Evolutionary conservation across 2,888 invertebrate species (phyloP).

Genomic region (Ectemnius cavifrons): DNA sequence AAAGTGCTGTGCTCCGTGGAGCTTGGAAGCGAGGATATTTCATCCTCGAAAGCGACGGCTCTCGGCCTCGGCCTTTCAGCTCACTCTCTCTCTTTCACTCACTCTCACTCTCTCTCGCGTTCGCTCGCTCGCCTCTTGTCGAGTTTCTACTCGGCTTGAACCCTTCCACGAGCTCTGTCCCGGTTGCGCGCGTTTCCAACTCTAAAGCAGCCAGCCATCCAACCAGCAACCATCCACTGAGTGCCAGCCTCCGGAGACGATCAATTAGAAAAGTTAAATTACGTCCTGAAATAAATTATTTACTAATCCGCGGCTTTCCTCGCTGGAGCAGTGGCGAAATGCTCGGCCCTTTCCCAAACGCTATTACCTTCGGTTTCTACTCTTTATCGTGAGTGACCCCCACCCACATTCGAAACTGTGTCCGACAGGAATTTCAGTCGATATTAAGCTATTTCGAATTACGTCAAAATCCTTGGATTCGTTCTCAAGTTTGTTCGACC

Average conservation of each 20-base stretch:
- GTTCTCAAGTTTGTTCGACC: neutral
- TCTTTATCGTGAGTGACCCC: neutral
- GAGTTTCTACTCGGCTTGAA: conserved; percentile 5
- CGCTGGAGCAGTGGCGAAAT: conserved; percentile 13
- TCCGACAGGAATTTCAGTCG: no score
- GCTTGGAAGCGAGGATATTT: conserved; percentile 50
- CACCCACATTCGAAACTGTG: neutral
- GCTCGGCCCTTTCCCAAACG: conserved; percentile 4
- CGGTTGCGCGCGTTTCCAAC: neutral
- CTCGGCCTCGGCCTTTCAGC: conserved; percentile 26
- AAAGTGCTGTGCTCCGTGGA: conserved; percentile 52
- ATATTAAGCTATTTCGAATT: neutral
- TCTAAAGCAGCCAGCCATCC: neutral
- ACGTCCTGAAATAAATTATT: conserved; percentile 71
- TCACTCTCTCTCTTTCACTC: conserved; percentile 21
- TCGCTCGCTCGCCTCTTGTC: neutral
- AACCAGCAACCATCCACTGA: neutral
- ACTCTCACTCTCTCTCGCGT: conserved; percentile 16
- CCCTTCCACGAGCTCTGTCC: conserved; percentile 19
- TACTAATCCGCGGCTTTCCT: conserved; percentile 56
- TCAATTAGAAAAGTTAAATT: conserved; percentile 74
- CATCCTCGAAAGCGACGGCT: conserved; percentile 47
- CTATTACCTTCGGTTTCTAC: neutral
- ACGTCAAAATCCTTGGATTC: no score
- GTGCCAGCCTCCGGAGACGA: conserved; percentile 44